A percentile compares a stretch with the other conserved stretches of the same genome.
Conservation (phyloP, 2,113 vertebrate species). For the Pseudorectes ferrugineus region DNA sequence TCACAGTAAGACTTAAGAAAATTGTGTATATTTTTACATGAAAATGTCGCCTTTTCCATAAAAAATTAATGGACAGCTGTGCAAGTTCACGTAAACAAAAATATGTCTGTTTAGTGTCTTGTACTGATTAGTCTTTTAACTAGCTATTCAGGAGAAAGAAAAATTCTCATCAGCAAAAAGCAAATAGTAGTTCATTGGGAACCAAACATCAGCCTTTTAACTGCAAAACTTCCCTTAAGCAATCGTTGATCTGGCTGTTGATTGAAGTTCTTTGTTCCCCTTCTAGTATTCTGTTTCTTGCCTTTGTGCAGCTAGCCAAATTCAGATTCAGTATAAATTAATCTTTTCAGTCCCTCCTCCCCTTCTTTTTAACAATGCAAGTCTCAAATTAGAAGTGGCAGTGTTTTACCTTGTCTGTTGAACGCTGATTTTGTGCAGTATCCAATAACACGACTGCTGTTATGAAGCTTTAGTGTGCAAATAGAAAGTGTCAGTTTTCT, state of each 20-base stretch:
- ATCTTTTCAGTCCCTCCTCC: neutral
- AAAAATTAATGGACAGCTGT: neutral
- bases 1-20: neutral
- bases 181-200: neutral
- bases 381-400: neutral
- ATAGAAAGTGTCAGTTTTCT: neutral
- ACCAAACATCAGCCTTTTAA: neutral
- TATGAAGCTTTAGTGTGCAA: neutral
- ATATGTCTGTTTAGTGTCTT: neutral
- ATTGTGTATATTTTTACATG: neutral
- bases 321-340: neutral
- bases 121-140: neutral
- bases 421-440: neutral
- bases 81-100: neutral
- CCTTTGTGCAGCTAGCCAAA: neutral
- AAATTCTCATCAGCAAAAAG: neutral
- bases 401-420: neutral
- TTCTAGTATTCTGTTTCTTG: neutral
- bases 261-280: neutral
- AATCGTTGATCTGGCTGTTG: neutral
- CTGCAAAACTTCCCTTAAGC: neutral
- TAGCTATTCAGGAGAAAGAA: neutral
- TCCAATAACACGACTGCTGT: accelerated
- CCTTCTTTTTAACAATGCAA: neutral
- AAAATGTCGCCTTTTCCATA: neutral